A percentile compares a stretch with the other conserved stretches of the same genome.
These are phyloP conservation scores for Rhaphigaster nebulosa DNA, from an alignment of 2,888 invertebrate genomes.

Conservation along the genomic window DNA sequence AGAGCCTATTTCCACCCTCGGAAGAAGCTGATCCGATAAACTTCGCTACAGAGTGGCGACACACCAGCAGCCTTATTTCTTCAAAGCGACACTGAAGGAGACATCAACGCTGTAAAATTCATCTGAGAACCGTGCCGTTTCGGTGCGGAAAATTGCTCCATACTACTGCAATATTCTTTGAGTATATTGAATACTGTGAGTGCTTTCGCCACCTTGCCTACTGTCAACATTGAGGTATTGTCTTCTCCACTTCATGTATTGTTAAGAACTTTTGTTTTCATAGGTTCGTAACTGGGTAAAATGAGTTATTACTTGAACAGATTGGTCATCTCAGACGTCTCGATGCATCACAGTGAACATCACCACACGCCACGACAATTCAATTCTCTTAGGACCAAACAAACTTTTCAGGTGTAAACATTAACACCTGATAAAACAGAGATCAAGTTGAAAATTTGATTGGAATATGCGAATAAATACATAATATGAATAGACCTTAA, in stretches of 20 bases:
- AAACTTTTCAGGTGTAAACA: no score
- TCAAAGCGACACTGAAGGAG: constrained; percentile 31
- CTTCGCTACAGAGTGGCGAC: constrained; percentile 32
- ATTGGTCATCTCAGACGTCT: no score
- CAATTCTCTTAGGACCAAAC: no score
- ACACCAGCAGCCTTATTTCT: constrained; percentile 29
- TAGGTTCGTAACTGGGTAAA: no score
- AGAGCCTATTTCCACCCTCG: constrained; percentile 26
- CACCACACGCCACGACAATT: no score
- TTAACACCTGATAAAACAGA: no score
- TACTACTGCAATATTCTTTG: constrained; percentile 8
- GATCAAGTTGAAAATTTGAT: no score
- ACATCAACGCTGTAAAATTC: constrained; percentile 46
- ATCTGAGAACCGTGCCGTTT: constrained; percentile 44
- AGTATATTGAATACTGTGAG: constrained; percentile 20
- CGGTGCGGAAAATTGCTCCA: constrained; percentile 27
- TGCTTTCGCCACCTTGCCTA: background rate
- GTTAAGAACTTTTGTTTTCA: no score
- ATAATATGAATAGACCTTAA: no score
- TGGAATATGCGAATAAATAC: no score
- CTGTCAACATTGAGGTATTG: background rate
- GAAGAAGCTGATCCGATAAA: constrained; percentile 36
- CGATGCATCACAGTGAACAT: no score
- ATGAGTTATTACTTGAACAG: no score
- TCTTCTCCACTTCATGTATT: background rate